phyloP scores from a whole-genome alignment of 2,113 vertebrate genomes.

The Pristiophorus japonicus region DNA sequence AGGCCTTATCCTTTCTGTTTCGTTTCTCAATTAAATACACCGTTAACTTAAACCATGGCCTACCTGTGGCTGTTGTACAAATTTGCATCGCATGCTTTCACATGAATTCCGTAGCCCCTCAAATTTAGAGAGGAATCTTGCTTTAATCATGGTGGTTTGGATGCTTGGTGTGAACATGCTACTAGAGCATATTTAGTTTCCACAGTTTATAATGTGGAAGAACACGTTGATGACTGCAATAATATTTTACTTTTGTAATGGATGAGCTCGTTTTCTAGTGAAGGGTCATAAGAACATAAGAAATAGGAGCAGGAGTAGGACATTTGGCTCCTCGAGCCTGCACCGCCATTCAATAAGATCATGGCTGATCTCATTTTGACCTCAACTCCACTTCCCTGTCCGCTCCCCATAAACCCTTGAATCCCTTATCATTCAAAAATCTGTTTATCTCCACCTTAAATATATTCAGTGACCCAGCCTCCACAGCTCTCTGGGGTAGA shows the following conservation, averaged over 20 bases:
- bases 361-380: no score
- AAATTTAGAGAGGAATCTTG: not conserved
- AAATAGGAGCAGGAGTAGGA: no score
- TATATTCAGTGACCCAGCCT: no score
- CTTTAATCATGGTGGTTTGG: not conserved
- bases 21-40: not conserved
- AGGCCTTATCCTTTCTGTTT: not conserved
- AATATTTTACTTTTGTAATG: not conserved
- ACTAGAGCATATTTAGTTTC: not conserved
- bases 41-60: not conserved
- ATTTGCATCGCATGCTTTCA: not conserved
- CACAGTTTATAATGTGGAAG: not conserved
- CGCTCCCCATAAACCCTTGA: no score
- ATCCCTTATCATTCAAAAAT: no score
- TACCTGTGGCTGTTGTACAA: not conserved
- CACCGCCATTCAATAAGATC: no score
- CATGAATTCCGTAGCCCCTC: not conserved
- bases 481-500: no score
- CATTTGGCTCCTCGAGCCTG: no score
- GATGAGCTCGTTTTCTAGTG: not conserved
- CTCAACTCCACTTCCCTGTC: no score
- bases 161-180: not conserved
- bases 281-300: no score
- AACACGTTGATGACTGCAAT: not conserved
- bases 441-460: no score